phyloP scores from a whole-genome alignment of 1,140 invertebrate species.

The Bombus polaris region DNA sequence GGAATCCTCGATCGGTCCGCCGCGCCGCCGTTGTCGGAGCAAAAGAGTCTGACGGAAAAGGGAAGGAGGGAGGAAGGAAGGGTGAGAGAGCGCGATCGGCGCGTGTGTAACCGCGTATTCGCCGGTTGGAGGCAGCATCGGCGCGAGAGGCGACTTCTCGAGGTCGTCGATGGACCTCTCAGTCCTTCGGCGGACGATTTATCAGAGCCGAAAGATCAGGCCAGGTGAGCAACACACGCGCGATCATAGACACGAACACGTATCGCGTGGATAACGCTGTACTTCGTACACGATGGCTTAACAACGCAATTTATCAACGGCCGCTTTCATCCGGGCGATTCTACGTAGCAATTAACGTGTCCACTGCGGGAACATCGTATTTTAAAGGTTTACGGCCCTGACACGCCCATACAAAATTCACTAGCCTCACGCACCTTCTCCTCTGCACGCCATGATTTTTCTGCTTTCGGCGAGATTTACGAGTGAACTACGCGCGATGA shows the following conservation, averaged over 20 bases:
- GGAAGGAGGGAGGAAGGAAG: not conserved
- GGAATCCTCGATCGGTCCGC: conserved; percentile 53
- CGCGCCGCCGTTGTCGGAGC: conserved; percentile 5
- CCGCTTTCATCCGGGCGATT: conserved; percentile 77
- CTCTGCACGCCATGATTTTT: not conserved
- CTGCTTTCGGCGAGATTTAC: conserved; percentile 48
- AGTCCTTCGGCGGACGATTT: conserved; percentile 71
- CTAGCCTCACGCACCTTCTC: conserved; percentile 55
- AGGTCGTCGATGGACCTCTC: conserved; percentile 59
- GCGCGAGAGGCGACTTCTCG: conserved; percentile 37
- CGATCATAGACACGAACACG: conserved; percentile 48
- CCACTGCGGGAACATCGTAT: conserved; percentile 77
- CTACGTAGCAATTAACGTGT: conserved; percentile 79
- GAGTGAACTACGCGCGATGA: conserved; percentile 17
- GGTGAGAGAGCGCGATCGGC: no score
- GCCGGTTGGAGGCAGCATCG: not conserved
- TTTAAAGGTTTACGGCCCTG: conserved; percentile 77
- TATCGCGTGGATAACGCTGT: conserved; percentile 60
- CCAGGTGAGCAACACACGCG: conserved; percentile 63
- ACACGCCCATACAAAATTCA: conserved; percentile 78
- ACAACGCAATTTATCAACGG: conserved; percentile 78
- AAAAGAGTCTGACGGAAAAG: not conserved
- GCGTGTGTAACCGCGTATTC: conserved; percentile 14
- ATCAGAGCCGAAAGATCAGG: conserved; percentile 76
- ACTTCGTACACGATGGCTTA: conserved; percentile 68